Evolutionary conservation across 2,113 vertebrate species (phyloP).

Genomic region (Meleagris gallopavo): DNA sequence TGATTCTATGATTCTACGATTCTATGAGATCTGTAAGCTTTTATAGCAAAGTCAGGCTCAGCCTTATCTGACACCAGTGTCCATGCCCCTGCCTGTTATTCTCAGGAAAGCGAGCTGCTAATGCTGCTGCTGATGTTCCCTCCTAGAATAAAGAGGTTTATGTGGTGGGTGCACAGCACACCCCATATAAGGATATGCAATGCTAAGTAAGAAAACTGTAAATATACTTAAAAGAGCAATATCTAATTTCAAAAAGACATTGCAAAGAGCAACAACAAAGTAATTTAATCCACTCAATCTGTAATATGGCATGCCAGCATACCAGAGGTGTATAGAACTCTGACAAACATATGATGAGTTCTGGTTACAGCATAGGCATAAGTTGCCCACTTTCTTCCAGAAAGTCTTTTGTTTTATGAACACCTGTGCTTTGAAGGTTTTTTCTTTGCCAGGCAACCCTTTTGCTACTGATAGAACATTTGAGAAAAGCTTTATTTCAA

Average conservation of each 20-base stretch:
- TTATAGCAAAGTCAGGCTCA: background rate
- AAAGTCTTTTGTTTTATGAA: background rate
- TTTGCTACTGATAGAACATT: conserved; percentile 18
- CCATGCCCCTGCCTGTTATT: rapidly evolving
- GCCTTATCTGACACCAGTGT: background rate
- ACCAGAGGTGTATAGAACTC: background rate
- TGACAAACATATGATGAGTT: background rate
- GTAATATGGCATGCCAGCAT: background rate
- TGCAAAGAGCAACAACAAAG: background rate
- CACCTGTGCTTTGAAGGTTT: conserved; percentile 31
- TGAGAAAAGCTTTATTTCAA: conserved; percentile 40
- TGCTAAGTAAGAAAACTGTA: background rate
- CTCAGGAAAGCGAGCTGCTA: background rate
- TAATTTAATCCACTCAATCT: background rate
- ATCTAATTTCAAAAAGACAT: background rate
- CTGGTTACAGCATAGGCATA: background rate
- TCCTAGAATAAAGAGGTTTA: background rate
- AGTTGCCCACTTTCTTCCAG: background rate
- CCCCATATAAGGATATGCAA: rapidly evolving
- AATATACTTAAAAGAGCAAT: background rate
- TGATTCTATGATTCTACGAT: no score
- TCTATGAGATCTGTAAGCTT: background rate
- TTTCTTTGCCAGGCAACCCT: conserved; percentile 31
- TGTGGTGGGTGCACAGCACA: rapidly evolving
- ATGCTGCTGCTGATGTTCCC: background rate